Evolutionary conservation across 2,113 vertebrate species (phyloP).

Genomic region (Oceanites oceanicus): DNA sequence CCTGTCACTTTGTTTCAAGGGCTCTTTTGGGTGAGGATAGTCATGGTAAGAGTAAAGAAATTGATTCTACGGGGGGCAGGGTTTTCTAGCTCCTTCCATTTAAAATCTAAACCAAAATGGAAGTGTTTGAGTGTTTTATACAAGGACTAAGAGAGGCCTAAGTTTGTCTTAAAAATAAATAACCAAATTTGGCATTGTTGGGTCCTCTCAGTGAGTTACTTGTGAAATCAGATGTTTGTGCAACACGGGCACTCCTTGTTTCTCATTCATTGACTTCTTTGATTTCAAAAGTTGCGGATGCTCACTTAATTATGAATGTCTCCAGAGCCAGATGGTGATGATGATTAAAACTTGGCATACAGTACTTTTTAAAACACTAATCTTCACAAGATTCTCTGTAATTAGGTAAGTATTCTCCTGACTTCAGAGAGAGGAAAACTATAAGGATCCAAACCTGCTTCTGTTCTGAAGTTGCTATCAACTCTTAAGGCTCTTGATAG

Average conservation of each 20-base stretch:
- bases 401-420: conserved; percentile 49
- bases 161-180: neutral
- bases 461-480: conserved; percentile 7
- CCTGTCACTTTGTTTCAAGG: neutral
- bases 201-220: neutral
- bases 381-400: conserved; percentile 48
- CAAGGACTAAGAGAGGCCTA: neutral
- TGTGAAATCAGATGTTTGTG: conserved; percentile 15
- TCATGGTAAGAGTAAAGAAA: neutral
- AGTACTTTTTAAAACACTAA: conserved; percentile 35
- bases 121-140: neutral
- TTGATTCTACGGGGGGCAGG: rapidly evolving
- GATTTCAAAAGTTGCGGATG: conserved; percentile 14
- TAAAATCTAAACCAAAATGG: neutral
- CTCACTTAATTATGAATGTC: conserved; percentile 28
- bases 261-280: neutral
- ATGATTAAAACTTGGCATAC: conserved; percentile 43
- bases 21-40: neutral
- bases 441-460: neutral
- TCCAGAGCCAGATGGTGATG: conserved; percentile 29
- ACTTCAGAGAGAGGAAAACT: neutral
- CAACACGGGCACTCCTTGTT: neutral
- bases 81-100: neutral
- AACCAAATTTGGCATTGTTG: neutral
- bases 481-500: conserved; percentile 12